Evolutionary conservation across 2,113 vertebrate species (phyloP).

Genomic region (Cichladusa arquata): DNA sequence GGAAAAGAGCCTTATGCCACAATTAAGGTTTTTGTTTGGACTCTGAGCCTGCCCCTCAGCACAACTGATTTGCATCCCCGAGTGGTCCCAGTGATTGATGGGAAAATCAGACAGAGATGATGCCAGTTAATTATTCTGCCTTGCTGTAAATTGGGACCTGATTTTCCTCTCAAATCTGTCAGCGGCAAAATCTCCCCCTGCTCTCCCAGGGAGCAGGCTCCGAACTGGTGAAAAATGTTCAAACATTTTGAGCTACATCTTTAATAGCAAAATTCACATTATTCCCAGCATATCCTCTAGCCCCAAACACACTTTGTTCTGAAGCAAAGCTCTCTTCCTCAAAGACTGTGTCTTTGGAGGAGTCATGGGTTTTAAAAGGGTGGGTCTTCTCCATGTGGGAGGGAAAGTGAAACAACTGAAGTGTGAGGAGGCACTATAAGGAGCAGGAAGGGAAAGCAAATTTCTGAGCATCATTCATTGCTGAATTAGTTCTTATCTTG

Average conservation of each 20-base stretch:
- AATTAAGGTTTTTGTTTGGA: constrained; percentile 49
- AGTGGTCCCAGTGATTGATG: constrained; percentile 28
- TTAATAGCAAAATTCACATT: constrained; percentile 20
- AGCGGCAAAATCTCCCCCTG: background rate
- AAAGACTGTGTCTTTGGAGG: background rate
- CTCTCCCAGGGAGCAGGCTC: background rate
- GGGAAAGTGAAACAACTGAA: constrained; percentile 32
- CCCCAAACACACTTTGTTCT: constrained; percentile 7
- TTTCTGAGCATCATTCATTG: constrained; percentile 46
- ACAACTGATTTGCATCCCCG: background rate
- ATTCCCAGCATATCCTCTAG: background rate
- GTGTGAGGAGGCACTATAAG: background rate
- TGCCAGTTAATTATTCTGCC: constrained; percentile 38
- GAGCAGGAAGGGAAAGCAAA: constrained; percentile 47
- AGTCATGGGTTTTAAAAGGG: constrained; percentile 27
- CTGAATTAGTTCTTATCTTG: constrained; percentile 51
- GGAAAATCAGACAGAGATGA: constrained; percentile 21
- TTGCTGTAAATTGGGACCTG: background rate
- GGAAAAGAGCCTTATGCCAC: constrained; percentile 29
- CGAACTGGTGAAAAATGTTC: background rate
- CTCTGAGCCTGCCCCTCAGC: constrained; percentile 5
- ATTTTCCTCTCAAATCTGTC: constrained; percentile 6
- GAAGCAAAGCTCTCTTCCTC: constrained; percentile 33
- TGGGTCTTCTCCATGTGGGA: background rate
- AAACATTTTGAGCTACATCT: constrained; percentile 26